Base-by-base conservation (phyloP, 2,113 vertebrate genomes). In the Gambusia affinis region DNA sequence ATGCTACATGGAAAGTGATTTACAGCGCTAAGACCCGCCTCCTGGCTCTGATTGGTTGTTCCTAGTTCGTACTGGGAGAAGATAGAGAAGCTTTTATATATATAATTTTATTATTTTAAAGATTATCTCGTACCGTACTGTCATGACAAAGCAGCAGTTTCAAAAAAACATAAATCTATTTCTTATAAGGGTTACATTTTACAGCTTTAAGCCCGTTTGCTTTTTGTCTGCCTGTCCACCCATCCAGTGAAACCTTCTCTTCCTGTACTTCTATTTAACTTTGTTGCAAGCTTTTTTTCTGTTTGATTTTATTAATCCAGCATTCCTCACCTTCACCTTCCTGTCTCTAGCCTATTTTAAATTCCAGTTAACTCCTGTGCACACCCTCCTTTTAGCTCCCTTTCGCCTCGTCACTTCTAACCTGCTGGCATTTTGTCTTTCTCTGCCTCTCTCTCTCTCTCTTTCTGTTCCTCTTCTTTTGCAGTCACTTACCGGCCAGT, bases 401-500 rank as follows among this genome's bases (percentile, higher is more conserved):
- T 93, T 84, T 92, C 89, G 68, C 72, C 76, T 94, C 83, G 84
- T 93, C 89, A 87, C 79, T 87, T 93, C 92, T 94, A 92, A 94
- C 91, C 88, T 91, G 87, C 92, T 88, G 82, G 85, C 88, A 83
- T 90, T 87, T 88, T 91, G 83, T 92, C 80, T 88, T 61, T 76
- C 74, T 73, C 67, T 75, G 60, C 64, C 65, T 67, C 81, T 69
- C 80, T 67, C 63, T 82, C 42, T 29, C 29, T 29, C 33, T 66
- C 70, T 73, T 85, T 81, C 82, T 77, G 68, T 86, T 71, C 80
- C 69, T 89, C 62, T 54, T 84, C 75, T 70, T 91, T 76, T 62
- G 73, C 94, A 98, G 97, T 92, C 97, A 98, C 93, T 95, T 96
- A 72, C 96, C 95, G 80, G 94, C 96, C 64, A 95, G 95, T 60